A percentile compares a stretch with the other conserved stretches of the same genome.
These are phyloP conservation scores for Percopsis transmontana DNA, from an alignment of 2,113 vertebrate species.

Conservation along the genomic window DNA sequence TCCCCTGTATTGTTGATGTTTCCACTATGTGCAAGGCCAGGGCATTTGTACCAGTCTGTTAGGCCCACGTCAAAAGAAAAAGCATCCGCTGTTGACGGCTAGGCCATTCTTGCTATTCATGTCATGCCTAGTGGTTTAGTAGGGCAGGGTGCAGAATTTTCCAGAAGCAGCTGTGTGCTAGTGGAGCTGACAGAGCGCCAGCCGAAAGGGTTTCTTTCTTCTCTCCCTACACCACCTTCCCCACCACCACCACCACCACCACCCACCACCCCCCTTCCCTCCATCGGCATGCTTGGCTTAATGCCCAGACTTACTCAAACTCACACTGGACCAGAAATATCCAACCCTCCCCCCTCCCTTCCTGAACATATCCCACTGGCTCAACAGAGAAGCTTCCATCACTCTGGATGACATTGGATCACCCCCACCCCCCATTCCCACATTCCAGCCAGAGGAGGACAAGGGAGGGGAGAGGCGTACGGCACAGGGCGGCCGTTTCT, in stretches of 20 bases:
- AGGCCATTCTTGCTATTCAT: slow-evolving; percentile 78
- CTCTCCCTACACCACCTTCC: slow-evolving; percentile 45
- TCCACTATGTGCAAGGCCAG: slow-evolving; percentile 73
- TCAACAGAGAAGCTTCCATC: slow-evolving; percentile 87
- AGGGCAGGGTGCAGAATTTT: slow-evolving; percentile 89
- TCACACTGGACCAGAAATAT: slow-evolving; percentile 78
- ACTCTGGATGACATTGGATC: slow-evolving; percentile 84
- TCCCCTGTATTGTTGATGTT: slow-evolving; percentile 72
- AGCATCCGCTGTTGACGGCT: slow-evolving; percentile 63
- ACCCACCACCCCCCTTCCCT: slow-evolving; percentile 46
- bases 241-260: slow-evolving; percentile 14
- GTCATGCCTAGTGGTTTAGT: slow-evolving; percentile 89
- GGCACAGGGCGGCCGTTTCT: slow-evolving; percentile 71
- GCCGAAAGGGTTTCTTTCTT: slow-evolving; percentile 74
- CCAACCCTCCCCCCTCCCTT: slow-evolving; percentile 58
- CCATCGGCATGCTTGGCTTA: slow-evolving; percentile 83
- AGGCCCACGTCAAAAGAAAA: slow-evolving; percentile 70
- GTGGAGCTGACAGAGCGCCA: slow-evolving; percentile 81
- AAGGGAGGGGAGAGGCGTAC: slow-evolving; percentile 12
- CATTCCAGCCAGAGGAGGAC: slow-evolving; percentile 66
- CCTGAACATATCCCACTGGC: slow-evolving; percentile 83
- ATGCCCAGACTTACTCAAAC: slow-evolving; percentile 85
- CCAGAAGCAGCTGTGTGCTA: slow-evolving; percentile 96
- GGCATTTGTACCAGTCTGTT: slow-evolving; percentile 69
- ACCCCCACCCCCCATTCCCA: slow-evolving; percentile 78